phyloP scores from a whole-genome alignment of 2,113 vertebrate species.

The Gallinago undulata region DNA sequence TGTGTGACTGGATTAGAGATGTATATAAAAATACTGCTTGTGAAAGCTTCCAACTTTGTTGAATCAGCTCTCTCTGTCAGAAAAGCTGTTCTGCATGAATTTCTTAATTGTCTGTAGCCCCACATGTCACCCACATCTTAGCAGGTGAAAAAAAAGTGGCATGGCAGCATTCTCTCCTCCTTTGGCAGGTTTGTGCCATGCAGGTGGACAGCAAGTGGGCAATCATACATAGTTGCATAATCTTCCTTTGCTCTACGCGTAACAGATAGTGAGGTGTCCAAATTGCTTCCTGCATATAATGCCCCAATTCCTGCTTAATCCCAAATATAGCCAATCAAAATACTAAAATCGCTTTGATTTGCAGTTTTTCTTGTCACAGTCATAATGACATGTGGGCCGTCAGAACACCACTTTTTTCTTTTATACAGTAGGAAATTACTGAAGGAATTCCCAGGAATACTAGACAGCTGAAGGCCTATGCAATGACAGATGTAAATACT shows the following conservation, averaged over 20 bases:
- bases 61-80: neutral
- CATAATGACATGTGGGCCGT: neutral
- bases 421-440: neutral
- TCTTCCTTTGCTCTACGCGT: neutral
- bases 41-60: neutral
- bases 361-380: neutral
- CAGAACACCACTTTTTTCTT: neutral
- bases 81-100: neutral
- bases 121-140: neutral
- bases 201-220: neutral
- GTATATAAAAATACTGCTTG: neutral
- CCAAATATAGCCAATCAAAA: neutral
- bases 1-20: neutral
- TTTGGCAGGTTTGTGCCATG: neutral
- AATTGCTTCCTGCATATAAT: neutral
- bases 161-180: neutral
- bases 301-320: neutral
- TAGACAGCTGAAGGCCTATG: neutral
- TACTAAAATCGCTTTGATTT: neutral
- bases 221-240: neutral
- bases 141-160: neutral
- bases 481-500: neutral
- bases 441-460: neutral
- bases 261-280: neutral
- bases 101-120: neutral